Evolutionary conservation across 2,888 invertebrate species (phyloP).

Genomic region (Cephus nigrinus): DNA sequence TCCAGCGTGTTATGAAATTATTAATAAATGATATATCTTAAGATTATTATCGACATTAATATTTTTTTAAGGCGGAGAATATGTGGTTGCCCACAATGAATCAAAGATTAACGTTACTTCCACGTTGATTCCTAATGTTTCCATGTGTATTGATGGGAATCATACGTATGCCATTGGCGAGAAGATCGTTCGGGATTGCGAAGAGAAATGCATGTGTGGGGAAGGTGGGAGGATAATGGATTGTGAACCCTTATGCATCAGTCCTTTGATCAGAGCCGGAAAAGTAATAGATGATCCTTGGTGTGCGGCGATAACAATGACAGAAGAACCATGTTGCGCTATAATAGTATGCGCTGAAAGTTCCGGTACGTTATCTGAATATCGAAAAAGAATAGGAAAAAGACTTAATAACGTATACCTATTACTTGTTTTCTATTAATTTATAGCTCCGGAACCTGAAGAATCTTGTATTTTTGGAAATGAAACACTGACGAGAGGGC

Average conservation of each 20-base stretch:
- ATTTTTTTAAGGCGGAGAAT: slow-evolving; percentile 49
- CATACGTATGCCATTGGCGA: slow-evolving; percentile 74
- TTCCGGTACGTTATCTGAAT: slow-evolving; percentile 60
- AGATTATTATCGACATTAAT: neutral
- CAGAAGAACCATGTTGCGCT: slow-evolving; percentile 79
- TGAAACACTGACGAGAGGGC: slow-evolving; percentile 77
- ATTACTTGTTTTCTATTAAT: neutral
- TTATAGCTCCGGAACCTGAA: slow-evolving; percentile 56
- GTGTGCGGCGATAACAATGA: slow-evolving; percentile 77
- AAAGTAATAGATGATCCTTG: slow-evolving; percentile 75
- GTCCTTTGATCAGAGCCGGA: slow-evolving; percentile 77
- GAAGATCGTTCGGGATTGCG: slow-evolving; percentile 78
- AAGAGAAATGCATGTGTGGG: slow-evolving; percentile 80
- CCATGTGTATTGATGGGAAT: slow-evolving; percentile 62
- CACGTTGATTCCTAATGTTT: slow-evolving; percentile 8
- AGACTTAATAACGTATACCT: neutral
- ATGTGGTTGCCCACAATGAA: slow-evolving; percentile 49
- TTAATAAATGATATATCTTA: neutral
- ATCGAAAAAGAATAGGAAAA: neutral
- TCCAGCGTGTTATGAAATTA: neutral
- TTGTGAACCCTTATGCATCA: slow-evolving; percentile 78
- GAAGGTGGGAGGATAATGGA: slow-evolving; percentile 73
- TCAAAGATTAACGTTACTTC: slow-evolving; percentile 41
- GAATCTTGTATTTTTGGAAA: slow-evolving; percentile 77
- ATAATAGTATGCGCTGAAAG: slow-evolving; percentile 77